These are phyloP conservation scores for Drosophila nikananu DNA, from an alignment of 1,140 invertebrate genomes.

Conservation along the genomic window DNA sequence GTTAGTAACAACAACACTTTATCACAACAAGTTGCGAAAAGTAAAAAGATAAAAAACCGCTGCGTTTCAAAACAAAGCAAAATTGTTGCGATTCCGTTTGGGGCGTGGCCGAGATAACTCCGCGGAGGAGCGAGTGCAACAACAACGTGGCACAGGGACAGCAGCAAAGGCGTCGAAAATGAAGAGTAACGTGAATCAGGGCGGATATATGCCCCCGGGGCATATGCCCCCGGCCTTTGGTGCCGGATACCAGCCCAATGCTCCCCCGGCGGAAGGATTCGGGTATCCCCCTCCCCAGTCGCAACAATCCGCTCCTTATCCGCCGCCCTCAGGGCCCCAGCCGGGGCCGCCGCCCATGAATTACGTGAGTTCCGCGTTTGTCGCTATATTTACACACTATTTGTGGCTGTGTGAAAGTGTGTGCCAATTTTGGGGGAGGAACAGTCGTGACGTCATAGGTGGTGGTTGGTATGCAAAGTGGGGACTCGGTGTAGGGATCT, in stretches of 20 bases:
- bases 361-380: slow-evolving; percentile 46
- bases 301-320: slow-evolving; percentile 12
- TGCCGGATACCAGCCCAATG: slow-evolving; percentile 66
- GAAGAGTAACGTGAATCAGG: slow-evolving; percentile 72
- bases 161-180: slow-evolving; percentile 19
- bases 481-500: background rate
- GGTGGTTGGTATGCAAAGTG: background rate
- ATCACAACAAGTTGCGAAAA: background rate
- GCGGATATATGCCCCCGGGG: slow-evolving; percentile 75
- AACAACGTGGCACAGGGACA: slow-evolving; percentile 29
- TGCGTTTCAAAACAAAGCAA: slow-evolving; percentile 12
- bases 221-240: slow-evolving; percentile 69
- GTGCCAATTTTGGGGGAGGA: slow-evolving; percentile 7
- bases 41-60: background rate
- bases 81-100: slow-evolving; percentile 43
- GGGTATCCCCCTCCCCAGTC: slow-evolving; percentile 42
- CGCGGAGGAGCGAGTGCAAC: slow-evolving; percentile 26
- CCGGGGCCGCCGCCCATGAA: slow-evolving; percentile 39
- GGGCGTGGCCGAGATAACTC: slow-evolving; percentile 9
- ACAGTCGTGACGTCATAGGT: slow-evolving; percentile 3
- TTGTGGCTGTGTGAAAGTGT: background rate
- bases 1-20: no score
- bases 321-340: slow-evolving; percentile 16
- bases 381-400: background rate
- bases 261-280: slow-evolving; percentile 60